Evolutionary conservation across 2,797 vertebrate genomes (phyloP).

Genomic region (Channa striata): DNA sequence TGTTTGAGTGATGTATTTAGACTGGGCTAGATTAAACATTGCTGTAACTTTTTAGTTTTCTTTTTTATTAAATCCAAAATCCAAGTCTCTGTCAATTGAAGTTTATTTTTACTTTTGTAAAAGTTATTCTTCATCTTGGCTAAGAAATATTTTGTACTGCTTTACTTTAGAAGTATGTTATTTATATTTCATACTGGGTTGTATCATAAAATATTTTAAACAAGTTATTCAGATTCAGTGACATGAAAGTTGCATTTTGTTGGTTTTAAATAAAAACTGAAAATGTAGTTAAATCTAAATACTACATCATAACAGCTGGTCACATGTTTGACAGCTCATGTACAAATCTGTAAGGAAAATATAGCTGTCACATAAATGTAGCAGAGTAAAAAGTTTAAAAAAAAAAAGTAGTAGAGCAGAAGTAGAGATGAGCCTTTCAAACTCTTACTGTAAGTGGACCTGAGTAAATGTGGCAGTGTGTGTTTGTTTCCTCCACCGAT

Average conservation of each 20-base stretch:
- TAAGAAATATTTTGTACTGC: no score
- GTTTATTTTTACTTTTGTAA: no score
- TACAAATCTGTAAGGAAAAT: background rate
- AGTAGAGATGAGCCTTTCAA: background rate
- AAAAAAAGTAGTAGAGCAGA: background rate
- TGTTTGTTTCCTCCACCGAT: no score
- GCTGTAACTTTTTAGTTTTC: no score
- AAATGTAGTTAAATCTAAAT: no score
- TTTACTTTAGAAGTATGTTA: background rate
- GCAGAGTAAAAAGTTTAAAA: background rate
- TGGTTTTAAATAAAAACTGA: no score
- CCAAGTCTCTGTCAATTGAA: no score
- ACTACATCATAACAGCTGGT: background rate
- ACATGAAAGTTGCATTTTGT: background rate
- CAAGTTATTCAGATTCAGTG: background rate
- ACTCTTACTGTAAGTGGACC: background rate
- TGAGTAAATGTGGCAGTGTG: background rate
- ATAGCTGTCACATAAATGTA: background rate
- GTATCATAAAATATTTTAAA: background rate
- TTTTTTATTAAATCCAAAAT: no score
- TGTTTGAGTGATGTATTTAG: no score
- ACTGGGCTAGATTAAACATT: no score
- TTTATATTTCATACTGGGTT: background rate
- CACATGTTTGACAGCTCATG: background rate
- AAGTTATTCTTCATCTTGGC: no score